Evolutionary conservation across 2,888 invertebrate genomes (phyloP).

Genomic region (Lepidocyrtinus sp.): DNA sequence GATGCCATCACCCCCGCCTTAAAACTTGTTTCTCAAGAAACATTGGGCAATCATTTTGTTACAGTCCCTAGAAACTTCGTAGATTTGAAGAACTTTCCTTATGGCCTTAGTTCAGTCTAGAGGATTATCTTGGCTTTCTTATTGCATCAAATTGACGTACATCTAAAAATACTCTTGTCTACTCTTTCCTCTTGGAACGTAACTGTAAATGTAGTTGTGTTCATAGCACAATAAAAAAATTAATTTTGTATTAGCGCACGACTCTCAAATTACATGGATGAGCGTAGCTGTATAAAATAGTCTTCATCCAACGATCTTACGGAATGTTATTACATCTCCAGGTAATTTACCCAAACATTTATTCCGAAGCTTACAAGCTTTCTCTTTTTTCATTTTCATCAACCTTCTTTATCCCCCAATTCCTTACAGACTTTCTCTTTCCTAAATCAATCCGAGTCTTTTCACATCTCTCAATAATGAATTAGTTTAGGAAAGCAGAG

Average conservation of each 20-base stretch:
- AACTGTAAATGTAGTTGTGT: neutral
- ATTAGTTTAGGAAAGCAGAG: slow-evolving; percentile 10
- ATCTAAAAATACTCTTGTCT: no score
- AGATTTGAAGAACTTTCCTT: neutral
- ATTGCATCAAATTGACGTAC: neutral
- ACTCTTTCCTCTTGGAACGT: neutral
- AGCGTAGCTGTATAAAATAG: neutral
- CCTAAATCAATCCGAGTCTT: slow-evolving; percentile 44
- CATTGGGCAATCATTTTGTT: neutral
- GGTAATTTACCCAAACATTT: no score
- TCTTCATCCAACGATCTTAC: no score
- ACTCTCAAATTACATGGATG: neutral
- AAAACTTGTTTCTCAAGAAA: neutral
- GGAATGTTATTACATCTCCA: no score
- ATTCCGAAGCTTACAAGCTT: no score
- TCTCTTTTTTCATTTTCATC: no score
- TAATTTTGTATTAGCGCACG: neutral
- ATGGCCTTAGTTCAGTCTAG: neutral
- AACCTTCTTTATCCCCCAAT: neutral
- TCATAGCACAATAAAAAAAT: neutral
- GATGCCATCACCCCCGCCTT: neutral
- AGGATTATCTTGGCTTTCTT: no score
- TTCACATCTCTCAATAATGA: slow-evolving; percentile 50
- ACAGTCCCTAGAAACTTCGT: neutral
- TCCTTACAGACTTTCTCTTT: slow-evolving; percentile 22